Evolutionary conservation across 2,113 vertebrate genomes (phyloP), one percentile per base, ranked within the genome.

Genomic region (Channa argus): DNA sequence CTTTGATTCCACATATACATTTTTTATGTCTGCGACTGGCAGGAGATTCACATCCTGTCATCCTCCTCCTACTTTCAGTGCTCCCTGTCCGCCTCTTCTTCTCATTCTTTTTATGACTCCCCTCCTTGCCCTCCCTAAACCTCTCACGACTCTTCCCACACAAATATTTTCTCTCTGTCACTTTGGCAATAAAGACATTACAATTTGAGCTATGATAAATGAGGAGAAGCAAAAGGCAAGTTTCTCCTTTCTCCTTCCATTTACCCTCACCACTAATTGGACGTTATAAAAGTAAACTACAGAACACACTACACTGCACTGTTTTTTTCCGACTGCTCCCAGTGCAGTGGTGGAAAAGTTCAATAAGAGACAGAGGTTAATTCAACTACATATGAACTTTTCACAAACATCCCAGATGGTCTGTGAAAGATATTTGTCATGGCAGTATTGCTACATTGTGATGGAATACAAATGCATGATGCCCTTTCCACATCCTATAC

Each of bases 401-500:
- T 66, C 39, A 54, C 12, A 66, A 53, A 41, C 62, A 60, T 60
- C 69, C 36, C 46, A 50, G 60, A 54, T 72, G 34, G 39, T 14
- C 45, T 33, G 44, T 63, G 38, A 58, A 54, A 49, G 68, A 45
- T 37, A 50, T 71, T 44, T 66, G 41, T 73, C 39, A 59, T 6
- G 2, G 11, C 13, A 33, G 39, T 63, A 13, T 41, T 4, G 39
- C 6, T 41, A 41, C 2, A 41, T 7, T 41, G 36, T 63, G 56
- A 63, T 63, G 38, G 71, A 74, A 80, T 51, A 63, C 14, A 80
- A 80, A 68, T 79, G 49, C 9, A 54, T 14, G 41, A 38, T 79
- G 68, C 60, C 46, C 39, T 41, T 41, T 41, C 39, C 39, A 41
- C 6, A 41, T 4, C 39, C 4, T 41, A 41, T 41, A 41, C 39